phyloP scores from a whole-genome alignment of 2,888 invertebrate species.

The Argyra leucocephala region DNA sequence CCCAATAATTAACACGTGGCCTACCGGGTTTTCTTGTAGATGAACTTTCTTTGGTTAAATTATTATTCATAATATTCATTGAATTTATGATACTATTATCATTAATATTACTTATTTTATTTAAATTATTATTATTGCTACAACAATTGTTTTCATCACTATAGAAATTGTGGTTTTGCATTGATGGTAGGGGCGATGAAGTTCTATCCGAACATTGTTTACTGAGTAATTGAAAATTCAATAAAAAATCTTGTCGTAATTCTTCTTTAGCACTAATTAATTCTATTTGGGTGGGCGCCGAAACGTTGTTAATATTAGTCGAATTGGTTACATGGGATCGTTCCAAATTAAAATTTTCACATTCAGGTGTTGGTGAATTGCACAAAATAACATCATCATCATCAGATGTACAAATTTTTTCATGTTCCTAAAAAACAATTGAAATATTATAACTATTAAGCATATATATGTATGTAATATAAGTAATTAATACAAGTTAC shows the following conservation, averaged over 20 bases:
- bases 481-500: no score
- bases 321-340: not conserved
- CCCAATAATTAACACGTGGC: not conserved
- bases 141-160: not conserved
- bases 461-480: no score
- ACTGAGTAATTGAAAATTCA: constrained; percentile 44
- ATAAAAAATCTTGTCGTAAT: constrained; percentile 42
- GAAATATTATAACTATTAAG: no score
- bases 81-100: constrained; percentile 2
- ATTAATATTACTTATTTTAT: not conserved
- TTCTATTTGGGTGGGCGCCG: constrained; percentile 26
- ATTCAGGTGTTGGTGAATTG: constrained; percentile 37
- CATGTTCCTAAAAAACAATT: constrained; percentile 43
- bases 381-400: constrained; percentile 42
- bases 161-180: not conserved
- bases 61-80: constrained; percentile 8
- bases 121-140: constrained; percentile 1
- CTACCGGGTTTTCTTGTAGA: not conserved
- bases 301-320: constrained; percentile 11
- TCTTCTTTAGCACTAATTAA: constrained; percentile 33
- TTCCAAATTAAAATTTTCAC: not conserved
- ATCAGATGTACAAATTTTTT: constrained; percentile 43
- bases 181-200: constrained; percentile 8
- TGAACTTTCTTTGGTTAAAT: not conserved
- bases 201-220: constrained; percentile 21